Conservation (phyloP, 2,888 invertebrate species). For the Theretra japonica region DNA sequence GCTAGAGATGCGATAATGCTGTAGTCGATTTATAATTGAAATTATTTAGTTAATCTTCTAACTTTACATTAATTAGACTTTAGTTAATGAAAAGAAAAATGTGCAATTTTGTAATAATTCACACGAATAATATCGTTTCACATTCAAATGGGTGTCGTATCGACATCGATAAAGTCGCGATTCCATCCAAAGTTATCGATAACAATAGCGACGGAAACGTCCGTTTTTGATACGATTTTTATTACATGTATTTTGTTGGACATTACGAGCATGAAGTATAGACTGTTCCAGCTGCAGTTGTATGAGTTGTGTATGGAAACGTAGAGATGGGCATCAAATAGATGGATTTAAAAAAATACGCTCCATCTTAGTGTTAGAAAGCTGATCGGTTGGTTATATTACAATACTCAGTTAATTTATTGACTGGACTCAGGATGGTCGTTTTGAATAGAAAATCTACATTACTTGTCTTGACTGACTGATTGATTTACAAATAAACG, state of each 20-base stretch:
- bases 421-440: conserved; percentile 12
- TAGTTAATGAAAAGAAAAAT: background rate
- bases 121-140: background rate
- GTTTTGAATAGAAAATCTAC: background rate
- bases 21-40: background rate
- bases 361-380: background rate
- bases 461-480: too few species aligned
- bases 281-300: background rate
- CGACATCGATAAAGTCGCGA: background rate
- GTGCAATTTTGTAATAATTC: background rate
- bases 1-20: background rate
- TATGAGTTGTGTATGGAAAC: background rate
- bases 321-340: background rate
- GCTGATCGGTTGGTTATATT: background rate
- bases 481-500: too few species aligned
- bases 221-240: conserved; percentile 17
- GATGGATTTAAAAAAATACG: background rate
- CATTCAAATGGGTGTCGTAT: conserved; percentile 10
- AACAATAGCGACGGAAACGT: background rate
- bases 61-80: conserved; percentile 8
- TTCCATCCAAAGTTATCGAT: conserved; percentile 7
- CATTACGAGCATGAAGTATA: background rate
- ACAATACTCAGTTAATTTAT: background rate
- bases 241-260: background rate
- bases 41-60: conserved; percentile 15